These are phyloP conservation scores for Coecobrya sp. DNA, from an alignment of 2,888 invertebrate species.

Conservation along the genomic window DNA sequence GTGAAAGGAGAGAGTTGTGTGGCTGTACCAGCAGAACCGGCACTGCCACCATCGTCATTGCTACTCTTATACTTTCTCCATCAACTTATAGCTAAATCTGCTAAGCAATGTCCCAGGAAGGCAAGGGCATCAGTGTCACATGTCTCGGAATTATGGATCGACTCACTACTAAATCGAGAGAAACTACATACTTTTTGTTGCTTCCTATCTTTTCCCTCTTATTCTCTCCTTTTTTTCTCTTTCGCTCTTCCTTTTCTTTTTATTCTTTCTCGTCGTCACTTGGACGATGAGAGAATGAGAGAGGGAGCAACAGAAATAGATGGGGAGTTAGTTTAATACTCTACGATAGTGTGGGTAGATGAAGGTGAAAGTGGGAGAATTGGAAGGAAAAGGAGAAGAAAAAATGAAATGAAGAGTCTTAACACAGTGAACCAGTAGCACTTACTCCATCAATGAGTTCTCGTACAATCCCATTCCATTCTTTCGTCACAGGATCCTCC, in stretches of 20 bases:
- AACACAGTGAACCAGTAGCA: constrained; percentile 60
- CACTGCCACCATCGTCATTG: constrained; percentile 9
- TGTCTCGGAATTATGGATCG: constrained; percentile 82
- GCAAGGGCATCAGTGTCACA: constrained; percentile 81
- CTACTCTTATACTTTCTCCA: constrained; percentile 38
- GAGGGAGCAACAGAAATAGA: not conserved
- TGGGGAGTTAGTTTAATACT: constrained; percentile 44
- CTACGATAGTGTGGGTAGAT: not conserved
- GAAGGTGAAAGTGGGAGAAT: constrained; percentile 61
- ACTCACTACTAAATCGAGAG: constrained; percentile 80
- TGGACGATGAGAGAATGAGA: constrained; percentile 15
- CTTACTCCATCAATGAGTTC: constrained; percentile 90
- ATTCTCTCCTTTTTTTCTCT: constrained; percentile 35
- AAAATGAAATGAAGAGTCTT: constrained; percentile 54
- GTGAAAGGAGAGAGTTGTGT: constrained; percentile 14
- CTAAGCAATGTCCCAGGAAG: constrained; percentile 76
- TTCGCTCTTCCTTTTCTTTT: constrained; percentile 17
- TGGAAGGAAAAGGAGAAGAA: constrained; percentile 21
- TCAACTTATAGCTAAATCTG: constrained; percentile 39
- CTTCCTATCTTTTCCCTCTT: constrained; percentile 65
- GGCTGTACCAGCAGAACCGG: constrained; percentile 26
- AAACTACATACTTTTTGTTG: constrained; percentile 78
- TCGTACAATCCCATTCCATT: constrained; percentile 96
- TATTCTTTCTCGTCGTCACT: constrained; percentile 44
- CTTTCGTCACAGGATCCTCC: constrained; percentile 94